Base-by-base conservation (phyloP, 2,888 invertebrate genomes). In the Parnassius mnemosyne region DNA sequence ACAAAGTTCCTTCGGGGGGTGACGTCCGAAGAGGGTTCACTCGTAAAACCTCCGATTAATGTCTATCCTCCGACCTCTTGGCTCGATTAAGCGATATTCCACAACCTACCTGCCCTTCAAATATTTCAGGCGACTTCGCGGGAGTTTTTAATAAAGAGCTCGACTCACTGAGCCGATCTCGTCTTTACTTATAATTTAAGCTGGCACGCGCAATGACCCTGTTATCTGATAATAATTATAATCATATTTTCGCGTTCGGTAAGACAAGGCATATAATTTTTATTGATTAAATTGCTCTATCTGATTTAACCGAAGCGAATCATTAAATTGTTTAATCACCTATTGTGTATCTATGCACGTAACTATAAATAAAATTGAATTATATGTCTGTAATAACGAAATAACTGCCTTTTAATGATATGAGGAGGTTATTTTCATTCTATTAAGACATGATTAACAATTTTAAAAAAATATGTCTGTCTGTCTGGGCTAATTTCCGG, bases 21-120 rank as follows among this genome's bases (percentile, higher is more conserved):
- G 78, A 70, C 75, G 78, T 81, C 82, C 83, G 83, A 74, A 83
- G 81, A 80, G 78, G 82, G 80, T 82, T 81, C 79, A 80, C 79
- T 83, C 87, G 81, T 90, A 89, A 89, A 89, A 82, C 81, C 83
- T 83, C 76, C 84, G 83, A 87, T 87, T 88, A 88, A 87, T 85
- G 83, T 69, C 76, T 72, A 77, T 80, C 79, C 85, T 81, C 80
- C 77, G 74, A 69, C 76, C 78, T 81, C 73, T 65, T 72, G 77
- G 71, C 79, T 79, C 85, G 87, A 88, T 89, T 88, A 88, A 89
- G 88, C 84, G 77, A 87, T 89, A 81, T 78, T 77, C 70, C 69
- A 72, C 74, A 76, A 83, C 80, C 80, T 78, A 85, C 85, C 83
- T 83, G 79, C 72, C 74, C 75, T 77, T 73, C 75, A 76, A 74